phyloP scores from a whole-genome alignment of 1,140 invertebrate genomes.

The Hyphantria cunea region DNA sequence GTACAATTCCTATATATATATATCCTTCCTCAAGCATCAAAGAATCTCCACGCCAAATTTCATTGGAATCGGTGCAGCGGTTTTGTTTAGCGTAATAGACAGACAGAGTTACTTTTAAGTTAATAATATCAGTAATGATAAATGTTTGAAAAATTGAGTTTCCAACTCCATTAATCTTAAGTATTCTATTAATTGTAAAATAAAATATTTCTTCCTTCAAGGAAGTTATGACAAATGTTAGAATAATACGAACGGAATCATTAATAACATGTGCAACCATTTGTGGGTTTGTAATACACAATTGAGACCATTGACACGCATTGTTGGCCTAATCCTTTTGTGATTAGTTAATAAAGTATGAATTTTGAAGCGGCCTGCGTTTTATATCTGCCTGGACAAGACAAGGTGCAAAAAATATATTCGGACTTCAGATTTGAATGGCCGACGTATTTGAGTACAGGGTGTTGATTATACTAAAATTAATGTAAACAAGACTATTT shows the following conservation, averaged over 20 bases:
- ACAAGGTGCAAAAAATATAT: constrained; percentile 37
- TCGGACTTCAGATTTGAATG: constrained; percentile 34
- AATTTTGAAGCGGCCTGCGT: constrained; percentile 21
- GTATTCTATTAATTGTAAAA: too few relatives aligned
- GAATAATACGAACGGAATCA: constrained; percentile 23
- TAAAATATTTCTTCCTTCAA: too few relatives aligned
- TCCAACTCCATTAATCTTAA: too few relatives aligned
- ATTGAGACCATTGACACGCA: constrained; percentile 9
- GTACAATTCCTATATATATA: too few relatives aligned
- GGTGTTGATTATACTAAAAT: neutral
- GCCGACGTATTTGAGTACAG: constrained; percentile 26
- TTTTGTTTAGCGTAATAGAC: too few relatives aligned
- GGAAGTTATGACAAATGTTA: neutral
- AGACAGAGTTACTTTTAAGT: too few relatives aligned
- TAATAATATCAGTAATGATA: too few relatives aligned
- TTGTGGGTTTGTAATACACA: constrained; percentile 19
- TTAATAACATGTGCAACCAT: constrained; percentile 29
- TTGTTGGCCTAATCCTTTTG: constrained; percentile 32
- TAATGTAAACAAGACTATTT: too few relatives aligned
- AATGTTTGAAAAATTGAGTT: too few relatives aligned
- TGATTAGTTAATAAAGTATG: constrained; percentile 28
- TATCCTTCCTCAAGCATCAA: too few relatives aligned
- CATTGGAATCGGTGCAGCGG: too few relatives aligned
- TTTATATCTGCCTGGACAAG: constrained; percentile 19
- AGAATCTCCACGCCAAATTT: too few relatives aligned